These are phyloP conservation scores for Latrodectus hesperus DNA, from an alignment of 2,888 invertebrate genomes.

Conservation along the genomic window DNA sequence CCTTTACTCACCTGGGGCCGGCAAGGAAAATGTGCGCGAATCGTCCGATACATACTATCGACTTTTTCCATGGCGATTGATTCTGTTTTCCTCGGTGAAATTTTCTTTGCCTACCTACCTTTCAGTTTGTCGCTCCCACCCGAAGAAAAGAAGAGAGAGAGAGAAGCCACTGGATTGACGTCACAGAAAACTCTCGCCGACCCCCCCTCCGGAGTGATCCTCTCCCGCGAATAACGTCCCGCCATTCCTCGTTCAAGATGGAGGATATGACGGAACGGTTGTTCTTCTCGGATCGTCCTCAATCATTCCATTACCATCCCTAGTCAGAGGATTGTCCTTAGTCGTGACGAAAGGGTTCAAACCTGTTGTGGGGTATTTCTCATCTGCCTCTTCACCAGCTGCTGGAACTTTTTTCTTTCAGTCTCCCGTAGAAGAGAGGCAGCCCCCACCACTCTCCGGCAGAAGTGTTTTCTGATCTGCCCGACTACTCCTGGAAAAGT, in stretches of 20 bases:
- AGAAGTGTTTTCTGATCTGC: background rate
- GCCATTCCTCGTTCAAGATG: conserved; percentile 1
- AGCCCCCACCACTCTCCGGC: background rate
- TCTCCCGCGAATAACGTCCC: background rate
- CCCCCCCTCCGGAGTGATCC: conserved; percentile 1
- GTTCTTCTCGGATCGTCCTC: background rate
- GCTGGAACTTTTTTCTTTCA: background rate
- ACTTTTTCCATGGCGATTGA: conserved; percentile 1
- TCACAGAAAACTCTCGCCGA: background rate
- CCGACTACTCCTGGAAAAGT: background rate
- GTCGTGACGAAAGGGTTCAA: no score
- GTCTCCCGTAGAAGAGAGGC: background rate
- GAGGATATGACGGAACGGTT: background rate
- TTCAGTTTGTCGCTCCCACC: background rate
- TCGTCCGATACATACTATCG: background rate
- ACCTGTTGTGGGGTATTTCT: no score
- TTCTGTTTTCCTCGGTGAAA: background rate
- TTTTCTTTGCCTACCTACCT: background rate
- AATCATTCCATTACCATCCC: background rate
- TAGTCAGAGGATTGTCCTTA: no score
- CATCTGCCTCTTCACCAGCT: background rate
- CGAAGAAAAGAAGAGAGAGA: background rate
- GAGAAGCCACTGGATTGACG: conserved; percentile 3
- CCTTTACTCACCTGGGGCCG: background rate
- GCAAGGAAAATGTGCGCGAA: background rate